Evolutionary conservation across 2,888 invertebrate species (phyloP), one percentile per base, ranked within the genome.

Genomic region (Heliconius hortense): DNA sequence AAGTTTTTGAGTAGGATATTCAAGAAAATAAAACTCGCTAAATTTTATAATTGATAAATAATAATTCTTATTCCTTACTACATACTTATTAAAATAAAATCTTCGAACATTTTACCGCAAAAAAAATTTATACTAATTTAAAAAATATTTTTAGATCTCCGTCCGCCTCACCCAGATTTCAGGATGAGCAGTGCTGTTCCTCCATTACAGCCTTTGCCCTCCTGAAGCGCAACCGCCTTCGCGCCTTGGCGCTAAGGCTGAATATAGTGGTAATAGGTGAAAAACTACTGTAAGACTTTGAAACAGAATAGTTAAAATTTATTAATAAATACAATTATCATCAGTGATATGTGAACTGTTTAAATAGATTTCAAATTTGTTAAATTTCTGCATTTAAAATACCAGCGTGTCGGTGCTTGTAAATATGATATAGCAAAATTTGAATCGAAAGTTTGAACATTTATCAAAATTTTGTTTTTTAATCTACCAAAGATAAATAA

Each of bases 161-260:
- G 92, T 43, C 84, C 83, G 0, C 83, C 85, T 0, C 93, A 92
- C 82, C 86, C 90, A 2, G 93, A 93, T 84, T 93, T 87, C 86
- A 84, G 93, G 72, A 82, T 90, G 86, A 85, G 85, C 82, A 81
- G 87, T 76, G 80, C 86, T 4, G 90, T 90, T 21, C 89, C 91
- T 0, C 90, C 92, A 3, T 83, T 93, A 35, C 94, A 93, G 82
- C 90, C 93, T 0, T 84, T 93, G 59, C 90, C 93, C 8, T 93
- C 93, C 88, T 94, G 94, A 94, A 91, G 89, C 79, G 83, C 91
- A 73, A 85, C 90, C 75, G 93, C 94, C 93, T 94, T 93, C 84
- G 90, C 91, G 93, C 93, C 93, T 31, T 94, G 94, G 94, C 93
- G 94, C 84, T 93, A 79, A 93, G 93, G 93, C 93, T 64, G 39